phyloP scores from a whole-genome alignment of 2,888 invertebrate genomes.

The Cephalotes varians region DNA sequence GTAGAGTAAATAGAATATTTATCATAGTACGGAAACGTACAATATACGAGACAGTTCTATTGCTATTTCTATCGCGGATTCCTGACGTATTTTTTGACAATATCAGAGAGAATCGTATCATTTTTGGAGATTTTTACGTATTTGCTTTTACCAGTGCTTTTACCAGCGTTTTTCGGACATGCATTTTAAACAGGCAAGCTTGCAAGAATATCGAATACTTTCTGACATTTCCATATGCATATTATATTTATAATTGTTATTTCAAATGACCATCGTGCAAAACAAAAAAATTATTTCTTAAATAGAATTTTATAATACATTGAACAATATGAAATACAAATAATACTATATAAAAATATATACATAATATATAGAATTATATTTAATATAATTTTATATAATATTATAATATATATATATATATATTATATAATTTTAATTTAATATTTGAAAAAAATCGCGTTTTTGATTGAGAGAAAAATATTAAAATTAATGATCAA shows the following conservation, averaged over 20 bases:
- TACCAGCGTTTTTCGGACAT: conserved; percentile 25
- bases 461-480: not conserved
- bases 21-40: not conserved
- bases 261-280: not conserved
- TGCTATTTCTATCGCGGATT: not conserved
- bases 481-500: conserved; percentile 13
- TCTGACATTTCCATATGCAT: not conserved
- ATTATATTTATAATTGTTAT: conserved; percentile 7
- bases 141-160: conserved; percentile 29
- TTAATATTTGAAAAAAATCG: not conserved
- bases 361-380: too few relatives aligned
- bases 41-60: not conserved
- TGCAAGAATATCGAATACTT: conserved; percentile 30
- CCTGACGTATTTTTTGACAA: conserved; percentile 23
- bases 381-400: too few relatives aligned
- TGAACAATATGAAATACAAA: too few relatives aligned
- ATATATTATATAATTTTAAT: not conserved
- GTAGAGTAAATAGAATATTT: conserved; percentile 14
- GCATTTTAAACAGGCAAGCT: conserved; percentile 42
- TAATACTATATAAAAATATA: too few relatives aligned
- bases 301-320: conserved; percentile 6
- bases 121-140: conserved; percentile 39
- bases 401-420: too few relatives aligned
- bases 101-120: not conserved
- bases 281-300: not conserved